A percentile compares a stretch with the other conserved stretches of the same genome.
phyloP scores from a whole-genome alignment of 2,888 invertebrate species.

The Tridacna gigas region DNA sequence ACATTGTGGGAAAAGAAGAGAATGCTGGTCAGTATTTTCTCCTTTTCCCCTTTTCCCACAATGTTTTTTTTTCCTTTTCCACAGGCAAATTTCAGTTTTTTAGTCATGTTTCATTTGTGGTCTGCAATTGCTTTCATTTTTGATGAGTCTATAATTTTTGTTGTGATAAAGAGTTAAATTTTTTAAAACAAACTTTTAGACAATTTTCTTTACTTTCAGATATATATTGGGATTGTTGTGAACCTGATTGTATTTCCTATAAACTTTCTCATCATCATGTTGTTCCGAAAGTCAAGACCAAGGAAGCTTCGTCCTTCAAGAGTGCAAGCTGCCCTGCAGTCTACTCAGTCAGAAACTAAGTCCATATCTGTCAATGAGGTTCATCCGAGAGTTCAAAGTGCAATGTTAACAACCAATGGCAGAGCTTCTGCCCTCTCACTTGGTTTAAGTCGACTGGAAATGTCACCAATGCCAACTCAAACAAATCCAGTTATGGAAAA shows the following conservation, averaged over 20 bases:
- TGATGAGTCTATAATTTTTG: too few relatives aligned
- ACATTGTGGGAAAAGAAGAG: too few relatives aligned
- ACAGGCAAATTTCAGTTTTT: too few relatives aligned
- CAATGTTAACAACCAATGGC: slow-evolving; percentile 37
- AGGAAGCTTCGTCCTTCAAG: slow-evolving; percentile 81
- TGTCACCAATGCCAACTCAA: slow-evolving; percentile 21
- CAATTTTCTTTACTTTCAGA: slow-evolving; percentile 71
- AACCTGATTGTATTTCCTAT: slow-evolving; percentile 85
- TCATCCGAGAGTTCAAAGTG: slow-evolving; percentile 65
- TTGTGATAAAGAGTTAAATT: too few relatives aligned
- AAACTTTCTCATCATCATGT: slow-evolving; percentile 84
- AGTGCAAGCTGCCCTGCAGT: slow-evolving; percentile 79
- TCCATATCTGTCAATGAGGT: slow-evolving; percentile 69
- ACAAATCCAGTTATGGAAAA: slow-evolving; percentile 55
- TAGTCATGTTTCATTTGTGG: too few relatives aligned
- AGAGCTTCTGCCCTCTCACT: slow-evolving; percentile 62
- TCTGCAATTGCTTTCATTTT: too few relatives aligned
- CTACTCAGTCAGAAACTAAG: slow-evolving; percentile 18
- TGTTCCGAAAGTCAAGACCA: slow-evolving; percentile 85
- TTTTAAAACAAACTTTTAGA: too few relatives aligned
- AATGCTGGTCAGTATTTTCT: too few relatives aligned
- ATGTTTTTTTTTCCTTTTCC: too few relatives aligned
- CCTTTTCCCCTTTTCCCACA: too few relatives aligned
- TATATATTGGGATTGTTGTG: slow-evolving; percentile 85
- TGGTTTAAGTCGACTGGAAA: slow-evolving; percentile 57